phyloP scores from a whole-genome alignment of 2,113 vertebrate genomes.

The Laticauda colubrina region DNA sequence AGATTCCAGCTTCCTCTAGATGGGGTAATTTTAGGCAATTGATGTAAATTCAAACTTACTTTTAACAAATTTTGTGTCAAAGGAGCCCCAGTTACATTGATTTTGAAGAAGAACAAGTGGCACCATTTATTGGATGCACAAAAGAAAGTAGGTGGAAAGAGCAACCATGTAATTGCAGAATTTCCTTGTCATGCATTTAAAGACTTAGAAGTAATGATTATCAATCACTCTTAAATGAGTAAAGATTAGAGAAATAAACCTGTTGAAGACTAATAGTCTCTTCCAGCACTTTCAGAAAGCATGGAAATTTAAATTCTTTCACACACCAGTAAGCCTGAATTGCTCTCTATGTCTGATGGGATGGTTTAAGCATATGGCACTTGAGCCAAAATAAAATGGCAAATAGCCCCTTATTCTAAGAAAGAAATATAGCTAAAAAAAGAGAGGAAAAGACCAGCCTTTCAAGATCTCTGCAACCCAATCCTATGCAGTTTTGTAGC shows the following conservation, averaged over 20 bases:
- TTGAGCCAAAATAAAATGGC: constrained; percentile 30
- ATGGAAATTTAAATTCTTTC: constrained; percentile 32
- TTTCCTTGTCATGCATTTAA: constrained; percentile 36
- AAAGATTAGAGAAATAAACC: constrained; percentile 45
- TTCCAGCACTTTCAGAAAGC: constrained; percentile 41
- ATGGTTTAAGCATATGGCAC: constrained; percentile 14
- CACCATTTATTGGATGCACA: constrained; percentile 27
- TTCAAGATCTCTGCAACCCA: background rate
- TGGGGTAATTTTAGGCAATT: background rate
- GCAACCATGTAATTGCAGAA: constrained; percentile 12
- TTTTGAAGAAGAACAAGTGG: constrained; percentile 10
- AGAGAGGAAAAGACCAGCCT: background rate
- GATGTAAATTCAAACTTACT: constrained; percentile 16
- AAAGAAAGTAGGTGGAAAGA: constrained; percentile 24
- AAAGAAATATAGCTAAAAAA: constrained; percentile 3
- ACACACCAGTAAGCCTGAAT: constrained; percentile 7
- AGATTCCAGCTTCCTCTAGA: constrained; percentile 18
- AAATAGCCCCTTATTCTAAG: constrained; percentile 14
- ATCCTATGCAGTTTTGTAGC: background rate
- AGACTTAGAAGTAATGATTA: constrained; percentile 15
- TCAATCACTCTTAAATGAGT: constrained; percentile 28
- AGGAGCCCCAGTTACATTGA: constrained; percentile 11
- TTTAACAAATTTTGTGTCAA: constrained; percentile 24
- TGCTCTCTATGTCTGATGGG: constrained; percentile 9
- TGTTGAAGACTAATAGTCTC: constrained; percentile 37